Base-by-base conservation (phyloP, 1,140 invertebrate genomes). In the Brevipalpus yothersi region DNA sequence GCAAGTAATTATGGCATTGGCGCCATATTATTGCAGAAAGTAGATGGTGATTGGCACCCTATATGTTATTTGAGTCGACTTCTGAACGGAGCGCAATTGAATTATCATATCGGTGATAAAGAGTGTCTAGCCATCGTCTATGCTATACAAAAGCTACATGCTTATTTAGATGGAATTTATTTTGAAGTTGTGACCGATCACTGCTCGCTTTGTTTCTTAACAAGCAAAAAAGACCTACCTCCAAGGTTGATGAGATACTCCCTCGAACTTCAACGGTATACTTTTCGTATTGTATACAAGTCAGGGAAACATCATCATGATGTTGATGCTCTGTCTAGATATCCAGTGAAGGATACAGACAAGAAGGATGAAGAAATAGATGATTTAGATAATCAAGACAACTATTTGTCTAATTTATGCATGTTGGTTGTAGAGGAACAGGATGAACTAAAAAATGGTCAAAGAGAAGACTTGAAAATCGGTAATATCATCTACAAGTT, bases 121-220 rank as follows among this genome's bases (percentile, higher is more conserved):
- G n/a, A n/a, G n/a, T n/a, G n/a, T n/a, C n/a, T n/a, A n/a, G n/a
- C n/a, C n/a, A n/a, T n/a, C n/a, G n/a, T n/a, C n/a, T n/a, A n/a
- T n/a, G n/a, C n/a, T n/a, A n/a, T n/a, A n/a, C n/a, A n/a, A n/a
- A n/a, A n/a, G n/a, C n/a, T n/a, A n/a, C n/a, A n/a, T n/a, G n/a
- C n/a, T n/a, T n/a, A n/a, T n/a, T n/a, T n/a, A n/a, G n/a, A n/a
- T n/a, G n/a, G n/a, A n/a, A n/a, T n/a, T n/a, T n/a, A n/a, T n/a
- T n/a, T n/a, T n/a, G n/a, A n/a, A n/a, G n/a, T n/a, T n/a, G 60
- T 71, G 8, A 77, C 73, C 1, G 74, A 78, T 63, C 73, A 78
- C 63, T 66, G 68, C 65, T 70, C 73, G 0, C 62, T 77, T 4
- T 61, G 62, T 31, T 77, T 71, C 69, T 64, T 77, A 7, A 64